Conservation (phyloP, 1,140 invertebrate species). For the Macrobrachium rosenbergii region DNA sequence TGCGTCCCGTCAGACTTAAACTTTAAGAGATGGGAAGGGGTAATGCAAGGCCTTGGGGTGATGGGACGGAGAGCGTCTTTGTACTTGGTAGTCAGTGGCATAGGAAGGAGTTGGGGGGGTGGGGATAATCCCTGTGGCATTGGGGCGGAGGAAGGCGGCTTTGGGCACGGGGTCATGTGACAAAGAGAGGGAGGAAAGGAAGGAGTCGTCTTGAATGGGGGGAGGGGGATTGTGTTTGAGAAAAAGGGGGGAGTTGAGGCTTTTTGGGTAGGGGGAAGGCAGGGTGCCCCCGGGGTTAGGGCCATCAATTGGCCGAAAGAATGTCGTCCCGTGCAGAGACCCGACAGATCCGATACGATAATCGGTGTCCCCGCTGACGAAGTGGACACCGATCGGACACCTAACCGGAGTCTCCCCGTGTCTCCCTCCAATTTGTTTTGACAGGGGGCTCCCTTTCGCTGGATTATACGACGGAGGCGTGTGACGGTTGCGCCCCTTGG, state of each 20-base stretch:
- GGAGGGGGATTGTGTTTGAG: not conserved
- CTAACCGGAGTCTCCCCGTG: conserved; percentile 7
- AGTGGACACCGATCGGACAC: conserved; percentile 33
- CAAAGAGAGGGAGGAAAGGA: not conserved
- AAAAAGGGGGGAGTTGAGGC: not conserved
- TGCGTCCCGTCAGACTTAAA: too few relatives aligned
- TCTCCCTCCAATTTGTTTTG: conserved; percentile 36
- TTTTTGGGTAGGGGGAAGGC: not conserved
- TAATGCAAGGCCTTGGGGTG: too few relatives aligned
- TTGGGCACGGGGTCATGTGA: not conserved
- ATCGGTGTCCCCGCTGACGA: conserved; percentile 33
- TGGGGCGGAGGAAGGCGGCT: not conserved
- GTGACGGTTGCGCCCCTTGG: not conserved
- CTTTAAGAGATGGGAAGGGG: too few relatives aligned
- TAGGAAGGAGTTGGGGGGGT: not conserved
- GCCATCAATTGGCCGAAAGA: conserved; percentile 36
- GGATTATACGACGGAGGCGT: conserved; percentile 4
- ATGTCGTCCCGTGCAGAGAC: conserved; percentile 25
- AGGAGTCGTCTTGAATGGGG: not conserved
- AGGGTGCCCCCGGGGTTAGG: not conserved
- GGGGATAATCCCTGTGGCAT: not conserved
- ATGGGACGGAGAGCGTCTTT: too few relatives aligned
- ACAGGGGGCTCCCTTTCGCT: conserved; percentile 8
- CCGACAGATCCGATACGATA: conserved; percentile 42
- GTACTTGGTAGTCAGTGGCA: too few relatives aligned